Conservation (phyloP, 37 sponge, comb jelly and placozoan genomes). For the Chondrilla cf. caribensis region DNA sequence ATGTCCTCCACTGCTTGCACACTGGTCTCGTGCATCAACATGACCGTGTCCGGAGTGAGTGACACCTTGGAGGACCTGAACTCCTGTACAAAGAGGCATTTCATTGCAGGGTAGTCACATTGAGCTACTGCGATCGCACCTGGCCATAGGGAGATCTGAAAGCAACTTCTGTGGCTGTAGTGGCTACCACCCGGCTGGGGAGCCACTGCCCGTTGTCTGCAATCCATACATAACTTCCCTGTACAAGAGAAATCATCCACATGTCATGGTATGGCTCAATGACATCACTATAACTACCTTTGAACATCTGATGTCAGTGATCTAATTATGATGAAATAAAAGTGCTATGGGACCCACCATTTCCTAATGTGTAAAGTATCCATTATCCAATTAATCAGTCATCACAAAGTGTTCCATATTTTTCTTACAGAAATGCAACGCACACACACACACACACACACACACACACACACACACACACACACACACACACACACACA, state of each 20-base stretch:
- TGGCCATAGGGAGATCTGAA: slow-evolving; percentile 69
- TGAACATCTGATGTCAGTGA: too few relatives aligned
- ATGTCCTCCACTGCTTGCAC: slow-evolving; percentile 88
- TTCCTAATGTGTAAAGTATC: not conserved
- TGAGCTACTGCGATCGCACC: too few relatives aligned
- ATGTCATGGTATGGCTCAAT: too few relatives aligned
- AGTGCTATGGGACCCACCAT: not conserved
- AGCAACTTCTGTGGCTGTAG: slow-evolving; percentile 40
- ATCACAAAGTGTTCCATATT: too few relatives aligned
- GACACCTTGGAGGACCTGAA: slow-evolving; percentile 21
- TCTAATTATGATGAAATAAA: not conserved
- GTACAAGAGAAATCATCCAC: not conserved
- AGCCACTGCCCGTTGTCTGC: slow-evolving; percentile 37
- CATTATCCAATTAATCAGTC: too few relatives aligned
- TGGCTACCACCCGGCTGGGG: slow-evolving; percentile 40
- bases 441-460: not conserved
- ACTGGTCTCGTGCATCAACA: slow-evolving; percentile 82
- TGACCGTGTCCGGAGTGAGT: slow-evolving; percentile 60
- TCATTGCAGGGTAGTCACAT: too few relatives aligned
- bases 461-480: slow-evolving; percentile 6
- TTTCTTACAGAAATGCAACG: too few relatives aligned
- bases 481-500: not conserved
- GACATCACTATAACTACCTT: too few relatives aligned
- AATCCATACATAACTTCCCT: slow-evolving; percentile 78
- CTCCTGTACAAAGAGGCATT: slow-evolving; percentile 16